These are phyloP conservation scores for Drosophila austrosaltans DNA, from an alignment of 2,888 invertebrate species.

Conservation along the genomic window DNA sequence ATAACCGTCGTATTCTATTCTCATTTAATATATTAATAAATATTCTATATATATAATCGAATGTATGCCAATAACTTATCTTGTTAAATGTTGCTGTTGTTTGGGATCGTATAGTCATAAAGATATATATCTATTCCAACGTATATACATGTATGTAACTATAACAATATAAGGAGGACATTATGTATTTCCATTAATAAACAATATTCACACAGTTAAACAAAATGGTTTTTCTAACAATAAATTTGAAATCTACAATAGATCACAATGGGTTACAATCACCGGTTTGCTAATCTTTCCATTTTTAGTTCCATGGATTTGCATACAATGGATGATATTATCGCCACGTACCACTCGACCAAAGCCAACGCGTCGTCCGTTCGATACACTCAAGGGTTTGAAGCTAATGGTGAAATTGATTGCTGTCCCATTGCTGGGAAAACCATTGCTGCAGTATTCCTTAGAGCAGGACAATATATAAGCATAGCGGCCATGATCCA, in stretches of 20 bases:
- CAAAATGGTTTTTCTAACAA: background rate
- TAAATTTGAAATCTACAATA: constrained; percentile 25
- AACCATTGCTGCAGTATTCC: constrained; percentile 37
- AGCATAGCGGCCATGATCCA: constrained; percentile 47
- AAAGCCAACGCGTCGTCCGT: constrained; percentile 74
- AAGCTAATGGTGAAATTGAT: constrained; percentile 74
- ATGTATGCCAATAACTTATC: constrained; percentile 28
- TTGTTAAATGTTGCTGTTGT: constrained; percentile 77
- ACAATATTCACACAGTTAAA: constrained; percentile 26
- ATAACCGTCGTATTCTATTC: no score
- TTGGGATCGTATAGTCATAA: constrained; percentile 75
- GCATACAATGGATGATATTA: constrained; percentile 60
- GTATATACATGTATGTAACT: constrained; percentile 45
- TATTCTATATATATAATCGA: constrained; percentile 16
- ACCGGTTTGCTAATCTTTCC: constrained; percentile 69
- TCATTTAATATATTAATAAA: no score
- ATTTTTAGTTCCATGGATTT: constrained; percentile 71
- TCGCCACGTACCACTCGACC: constrained; percentile 71
- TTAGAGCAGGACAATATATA: constrained; percentile 57
- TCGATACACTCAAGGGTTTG: constrained; percentile 65
- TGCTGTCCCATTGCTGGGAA: constrained; percentile 26
- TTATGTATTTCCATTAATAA: constrained; percentile 1
- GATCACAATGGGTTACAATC: constrained; percentile 61
- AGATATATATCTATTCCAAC: constrained; percentile 47
- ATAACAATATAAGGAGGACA: constrained; percentile 68